A percentile compares a stretch with the other conserved stretches of the same genome.
These are phyloP conservation scores for Drosophila multiciliata DNA, from an alignment of 2,888 invertebrate species.

Conservation along the genomic window DNA sequence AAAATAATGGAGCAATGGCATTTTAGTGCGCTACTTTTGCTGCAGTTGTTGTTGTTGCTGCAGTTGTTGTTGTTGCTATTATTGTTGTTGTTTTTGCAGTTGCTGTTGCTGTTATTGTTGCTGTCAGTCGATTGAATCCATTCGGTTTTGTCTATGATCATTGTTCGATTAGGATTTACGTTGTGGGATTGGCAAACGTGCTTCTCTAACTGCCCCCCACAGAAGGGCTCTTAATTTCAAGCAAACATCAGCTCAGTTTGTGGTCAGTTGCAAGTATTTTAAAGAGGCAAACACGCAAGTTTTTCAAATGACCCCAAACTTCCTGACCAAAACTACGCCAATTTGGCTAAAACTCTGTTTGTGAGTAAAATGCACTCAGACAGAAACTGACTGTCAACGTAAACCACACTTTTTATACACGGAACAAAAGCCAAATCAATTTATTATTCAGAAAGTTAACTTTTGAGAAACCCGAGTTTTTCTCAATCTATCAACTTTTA, in stretches of 20 bases:
- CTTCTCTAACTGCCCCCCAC: background rate
- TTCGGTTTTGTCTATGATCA: constrained; percentile 44
- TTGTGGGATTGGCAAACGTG: constrained; percentile 5
- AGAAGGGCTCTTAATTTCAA: background rate
- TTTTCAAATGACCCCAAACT: background rate
- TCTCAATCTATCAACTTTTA: too few relatives aligned
- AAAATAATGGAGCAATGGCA: constrained; percentile 76
- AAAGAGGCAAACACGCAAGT: background rate
- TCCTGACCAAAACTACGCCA: background rate
- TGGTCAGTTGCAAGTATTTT: background rate
- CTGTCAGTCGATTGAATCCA: constrained; percentile 40
- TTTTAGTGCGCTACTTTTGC: constrained; percentile 54
- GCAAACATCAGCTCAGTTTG: background rate
- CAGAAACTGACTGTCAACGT: constrained; percentile 13
- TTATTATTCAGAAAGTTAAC: background rate
- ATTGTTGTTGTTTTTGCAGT: background rate
- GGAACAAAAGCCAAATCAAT: background rate
- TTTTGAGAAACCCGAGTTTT: too few relatives aligned
- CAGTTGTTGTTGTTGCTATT: background rate
- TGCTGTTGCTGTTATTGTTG: background rate
- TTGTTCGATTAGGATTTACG: constrained; percentile 45
- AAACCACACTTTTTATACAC: background rate
- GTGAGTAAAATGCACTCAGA: constrained; percentile 8
- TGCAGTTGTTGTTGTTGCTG: too few relatives aligned
- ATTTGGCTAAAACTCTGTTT: constrained; percentile 18